Conservation (phyloP, 2,113 vertebrate genomes). For the Atherinomorus stipes region DNA sequence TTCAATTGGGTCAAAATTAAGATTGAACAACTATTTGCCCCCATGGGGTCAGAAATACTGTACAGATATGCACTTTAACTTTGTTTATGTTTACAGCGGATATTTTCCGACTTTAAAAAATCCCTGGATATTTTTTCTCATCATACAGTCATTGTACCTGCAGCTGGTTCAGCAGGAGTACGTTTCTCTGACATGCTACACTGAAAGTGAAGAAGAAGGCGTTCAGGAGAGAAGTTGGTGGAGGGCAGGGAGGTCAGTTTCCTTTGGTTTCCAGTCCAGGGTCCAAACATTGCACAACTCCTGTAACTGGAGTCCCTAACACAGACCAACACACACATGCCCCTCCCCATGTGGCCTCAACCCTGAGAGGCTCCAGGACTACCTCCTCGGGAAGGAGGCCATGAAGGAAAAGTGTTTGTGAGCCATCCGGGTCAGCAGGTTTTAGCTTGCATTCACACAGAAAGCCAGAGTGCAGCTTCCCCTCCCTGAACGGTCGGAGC, state of each 20-base stretch:
- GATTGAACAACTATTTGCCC: not conserved
- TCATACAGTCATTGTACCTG: not conserved
- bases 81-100: not conserved
- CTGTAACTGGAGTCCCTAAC: constrained; percentile 58
- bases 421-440: not conserved
- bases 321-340: constrained; percentile 8
- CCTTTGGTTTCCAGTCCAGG: constrained; percentile 49
- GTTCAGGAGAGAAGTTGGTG: constrained; percentile 7
- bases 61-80: not conserved
- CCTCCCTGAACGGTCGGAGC: constrained; percentile 13
- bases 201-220: not conserved
- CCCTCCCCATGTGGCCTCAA: constrained; percentile 7
- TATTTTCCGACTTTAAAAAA: not conserved
- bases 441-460: constrained; percentile 18
- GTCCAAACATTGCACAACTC: constrained; percentile 63
- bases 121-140: not conserved
- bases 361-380: constrained; percentile 32
- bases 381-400: constrained; percentile 9
- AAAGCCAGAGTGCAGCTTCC: not conserved
- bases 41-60: not conserved
- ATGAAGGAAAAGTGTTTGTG: constrained; percentile 8
- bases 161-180: not conserved
- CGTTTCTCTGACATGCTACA: not conserved
- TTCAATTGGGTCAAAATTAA: not conserved
- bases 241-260: constrained; percentile 53